A percentile compares a stretch with the other conserved stretches of the same genome.
Conservation (phyloP, 1,140 invertebrate genomes). For the Lepidostoma basale region DNA sequence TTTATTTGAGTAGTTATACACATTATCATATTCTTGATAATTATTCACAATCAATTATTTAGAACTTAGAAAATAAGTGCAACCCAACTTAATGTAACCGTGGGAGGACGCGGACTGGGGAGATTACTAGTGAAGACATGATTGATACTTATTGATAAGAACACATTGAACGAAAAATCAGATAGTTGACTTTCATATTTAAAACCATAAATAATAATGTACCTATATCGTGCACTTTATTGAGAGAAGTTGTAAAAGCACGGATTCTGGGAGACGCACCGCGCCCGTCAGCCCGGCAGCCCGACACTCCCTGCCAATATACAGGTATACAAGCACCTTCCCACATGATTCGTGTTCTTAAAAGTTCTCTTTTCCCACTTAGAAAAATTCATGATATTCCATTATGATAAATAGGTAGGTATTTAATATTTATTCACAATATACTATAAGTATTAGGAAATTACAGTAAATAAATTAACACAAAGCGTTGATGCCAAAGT, state of each 20-base stretch:
- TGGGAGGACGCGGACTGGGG: background rate
- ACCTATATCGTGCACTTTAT: constrained; percentile 45
- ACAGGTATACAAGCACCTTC: background rate
- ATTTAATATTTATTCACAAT: constrained; percentile 46
- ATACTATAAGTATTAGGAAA: constrained; percentile 41
- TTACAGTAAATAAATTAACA: constrained; percentile 38
- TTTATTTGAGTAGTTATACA: constrained; percentile 44
- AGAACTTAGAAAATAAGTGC: constrained; percentile 41
- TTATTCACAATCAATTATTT: constrained; percentile 45
- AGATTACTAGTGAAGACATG: constrained; percentile 23
- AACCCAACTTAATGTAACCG: constrained; percentile 14
- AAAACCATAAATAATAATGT: constrained; percentile 45
- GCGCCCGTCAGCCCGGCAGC: too few relatives aligned
- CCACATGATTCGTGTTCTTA: constrained; percentile 28
- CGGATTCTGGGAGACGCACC: background rate
- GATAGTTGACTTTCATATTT: constrained; percentile 43
- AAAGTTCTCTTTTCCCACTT: constrained; percentile 39
- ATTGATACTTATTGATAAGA: constrained; percentile 36
- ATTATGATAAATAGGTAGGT: constrained; percentile 44
- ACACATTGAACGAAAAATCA: constrained; percentile 37
- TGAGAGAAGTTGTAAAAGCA: constrained; percentile 12
- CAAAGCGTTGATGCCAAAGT: constrained; percentile 45
- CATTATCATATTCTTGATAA: constrained; percentile 43
- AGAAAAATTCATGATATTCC: constrained; percentile 44
- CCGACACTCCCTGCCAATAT: too few relatives aligned